Percentiles rank a stretch among this genome's conserved stretches.
Conservation (phyloP, 2,888 invertebrate genomes). For the Nemotelus pantherinus region DNA sequence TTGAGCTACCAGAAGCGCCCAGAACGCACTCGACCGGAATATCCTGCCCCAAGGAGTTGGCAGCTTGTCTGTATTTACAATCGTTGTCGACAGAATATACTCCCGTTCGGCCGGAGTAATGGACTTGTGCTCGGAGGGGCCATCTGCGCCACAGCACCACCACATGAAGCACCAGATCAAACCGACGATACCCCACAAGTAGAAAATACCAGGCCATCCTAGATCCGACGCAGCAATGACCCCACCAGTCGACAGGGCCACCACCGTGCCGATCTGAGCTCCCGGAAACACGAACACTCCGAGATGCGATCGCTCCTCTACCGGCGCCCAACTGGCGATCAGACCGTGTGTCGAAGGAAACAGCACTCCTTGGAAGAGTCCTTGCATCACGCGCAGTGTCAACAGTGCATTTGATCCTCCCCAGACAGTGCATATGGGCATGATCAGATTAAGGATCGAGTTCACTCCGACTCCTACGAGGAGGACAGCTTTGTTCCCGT, state of each 20-base stretch:
- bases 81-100: constrained; percentile 70
- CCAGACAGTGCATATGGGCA: constrained; percentile 74
- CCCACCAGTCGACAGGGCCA: constrained; percentile 73
- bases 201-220: constrained; percentile 77
- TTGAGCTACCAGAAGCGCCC: constrained; percentile 69
- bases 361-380: constrained; percentile 78
- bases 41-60: constrained; percentile 73
- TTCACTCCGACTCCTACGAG: constrained; percentile 60
- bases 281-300: constrained; percentile 70
- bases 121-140: constrained; percentile 67
- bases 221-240: constrained; percentile 67
- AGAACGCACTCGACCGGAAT: constrained; percentile 73
- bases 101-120: constrained; percentile 69
- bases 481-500: constrained; percentile 12
- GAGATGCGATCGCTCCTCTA: constrained; percentile 70
- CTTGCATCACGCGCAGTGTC: constrained; percentile 73
- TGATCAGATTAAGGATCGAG: constrained; percentile 71
- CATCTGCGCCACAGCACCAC: constrained; percentile 69
- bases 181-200: constrained; percentile 68
- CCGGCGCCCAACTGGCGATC: constrained; percentile 78
- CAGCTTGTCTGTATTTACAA: constrained; percentile 49
- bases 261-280: constrained; percentile 74
- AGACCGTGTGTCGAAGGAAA: constrained; percentile 78
- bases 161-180: constrained; percentile 68
- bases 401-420: constrained; percentile 72